Conservation (phyloP, 2,888 invertebrate genomes). For the Dastarcus helophoroides region DNA sequence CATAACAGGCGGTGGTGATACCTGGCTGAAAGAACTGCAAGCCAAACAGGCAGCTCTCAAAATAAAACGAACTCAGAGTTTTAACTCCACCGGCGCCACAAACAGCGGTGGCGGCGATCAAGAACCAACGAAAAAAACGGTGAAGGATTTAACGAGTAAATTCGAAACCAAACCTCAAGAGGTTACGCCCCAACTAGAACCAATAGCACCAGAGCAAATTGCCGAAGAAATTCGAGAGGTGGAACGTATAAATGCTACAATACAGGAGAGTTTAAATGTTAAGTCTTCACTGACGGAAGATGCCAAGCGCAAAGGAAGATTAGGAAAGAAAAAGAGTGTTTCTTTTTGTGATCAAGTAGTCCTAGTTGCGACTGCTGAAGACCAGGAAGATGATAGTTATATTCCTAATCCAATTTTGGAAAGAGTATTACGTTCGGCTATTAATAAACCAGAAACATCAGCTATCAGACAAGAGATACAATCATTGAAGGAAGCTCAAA, state of each 20-base stretch:
- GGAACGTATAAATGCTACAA: conserved; percentile 43
- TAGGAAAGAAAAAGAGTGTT: conserved; percentile 82
- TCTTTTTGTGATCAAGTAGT: conserved; percentile 93
- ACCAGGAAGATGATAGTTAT: conserved; percentile 81
- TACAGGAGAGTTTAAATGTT: conserved; percentile 37
- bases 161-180: conserved; percentile 49
- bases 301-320: conserved; percentile 41
- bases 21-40: conserved; percentile 69
- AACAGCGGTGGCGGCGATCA: conserved; percentile 18
- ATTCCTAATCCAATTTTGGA: conserved; percentile 86
- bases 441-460: conserved; percentile 57
- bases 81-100: conserved; percentile 22
- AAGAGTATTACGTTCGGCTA: conserved; percentile 70
- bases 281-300: conserved; percentile 31
- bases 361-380: conserved; percentile 83
- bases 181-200: conserved; percentile 25
- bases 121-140: conserved; percentile 40
- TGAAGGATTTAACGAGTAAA: conserved; percentile 70
- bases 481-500: conserved; percentile 37
- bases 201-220: conserved; percentile 40
- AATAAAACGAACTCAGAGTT: conserved; percentile 42
- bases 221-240: conserved; percentile 46
- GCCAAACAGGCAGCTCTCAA: conserved; percentile 60
- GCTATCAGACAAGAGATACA: conserved; percentile 43
- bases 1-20: conserved; percentile 33